Evolutionary conservation across 2,888 invertebrate genomes (phyloP), one percentile per base, ranked within the genome.

Genomic region (Caenorhabditis macrosperma): DNA sequence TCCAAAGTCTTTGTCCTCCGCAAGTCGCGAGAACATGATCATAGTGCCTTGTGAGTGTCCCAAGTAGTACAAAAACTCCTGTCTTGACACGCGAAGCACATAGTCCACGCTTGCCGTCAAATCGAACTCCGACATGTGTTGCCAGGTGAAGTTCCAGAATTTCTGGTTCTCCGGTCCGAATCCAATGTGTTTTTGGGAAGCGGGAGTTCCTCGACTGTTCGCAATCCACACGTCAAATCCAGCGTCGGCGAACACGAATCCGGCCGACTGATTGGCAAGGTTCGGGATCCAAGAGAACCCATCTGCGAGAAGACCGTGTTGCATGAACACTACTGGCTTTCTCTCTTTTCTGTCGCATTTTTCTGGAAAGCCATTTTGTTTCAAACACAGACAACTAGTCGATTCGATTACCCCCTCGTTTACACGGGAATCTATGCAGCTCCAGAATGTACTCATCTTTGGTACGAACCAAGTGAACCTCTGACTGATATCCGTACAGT

Each of bases 81-180:
- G 74, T 0, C 93, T 93, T 0, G 95, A 94, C 3, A 82, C 85
- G 2, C 92, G 89, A 44, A 93, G 91, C 22, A 94, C 92, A 87
- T 94, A 94, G 89, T 95, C 94, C 71, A 96, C 93, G 82, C 93
- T 94, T 0, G 95, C 94, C 12, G 96, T 95, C 66, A 96, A 90
- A 91, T 97, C 97, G 89, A 94, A 94, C 38, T 94, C 91, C 0
- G 94, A 95, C 92, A 96, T 95, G 91, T 97, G 95, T 87, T 96
- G 94, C 93, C 94, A 96, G 54, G 83, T 81, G 63, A 85, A 85
- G 38, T 84, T 82, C 85, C 84, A 86, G 71, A 85, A 84, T 15
- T 77, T 60, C 3, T 60, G 24, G 30, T 79, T 75, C 15, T 78
- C 76, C 7, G 84, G 80, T 30, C 92, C 91, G 20, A 92, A 91